These are phyloP conservation scores for Vombatus ursinus DNA, from an alignment of 2,113 vertebrate genomes.

Conservation along the genomic window DNA sequence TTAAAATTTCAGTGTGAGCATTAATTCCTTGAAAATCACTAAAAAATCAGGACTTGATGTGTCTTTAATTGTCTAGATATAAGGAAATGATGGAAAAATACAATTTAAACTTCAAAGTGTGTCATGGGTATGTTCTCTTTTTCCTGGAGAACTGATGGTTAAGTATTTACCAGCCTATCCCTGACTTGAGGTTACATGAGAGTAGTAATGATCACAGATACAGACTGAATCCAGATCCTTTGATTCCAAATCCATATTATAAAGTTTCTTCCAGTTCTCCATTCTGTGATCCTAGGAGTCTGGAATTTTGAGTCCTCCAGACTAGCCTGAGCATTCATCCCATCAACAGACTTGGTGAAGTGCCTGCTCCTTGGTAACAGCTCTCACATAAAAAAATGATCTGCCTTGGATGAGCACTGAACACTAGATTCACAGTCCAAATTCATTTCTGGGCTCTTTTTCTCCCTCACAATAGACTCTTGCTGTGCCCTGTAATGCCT, in stretches of 20 bases:
- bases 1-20: neutral
- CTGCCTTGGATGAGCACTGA: fast-evolving
- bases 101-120: neutral
- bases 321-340: neutral
- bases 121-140: neutral
- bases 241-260: neutral
- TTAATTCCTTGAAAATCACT: neutral
- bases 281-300: neutral
- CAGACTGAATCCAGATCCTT: neutral
- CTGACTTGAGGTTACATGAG: neutral
- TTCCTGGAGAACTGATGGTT: neutral
- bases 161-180: neutral
- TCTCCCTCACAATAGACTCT: constrained; percentile 73
- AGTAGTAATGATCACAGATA: neutral
- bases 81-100: neutral
- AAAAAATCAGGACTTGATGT: neutral
- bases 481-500: constrained; percentile 72
- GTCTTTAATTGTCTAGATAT: neutral
- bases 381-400: neutral
- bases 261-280: neutral
- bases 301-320: neutral
- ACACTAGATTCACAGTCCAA: constrained; percentile 62
- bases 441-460: constrained; percentile 74
- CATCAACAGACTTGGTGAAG: neutral
- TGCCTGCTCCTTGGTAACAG: neutral